phyloP scores from a whole-genome alignment of 2,888 invertebrate genomes.

The Theodoxus fluviatilis region DNA sequence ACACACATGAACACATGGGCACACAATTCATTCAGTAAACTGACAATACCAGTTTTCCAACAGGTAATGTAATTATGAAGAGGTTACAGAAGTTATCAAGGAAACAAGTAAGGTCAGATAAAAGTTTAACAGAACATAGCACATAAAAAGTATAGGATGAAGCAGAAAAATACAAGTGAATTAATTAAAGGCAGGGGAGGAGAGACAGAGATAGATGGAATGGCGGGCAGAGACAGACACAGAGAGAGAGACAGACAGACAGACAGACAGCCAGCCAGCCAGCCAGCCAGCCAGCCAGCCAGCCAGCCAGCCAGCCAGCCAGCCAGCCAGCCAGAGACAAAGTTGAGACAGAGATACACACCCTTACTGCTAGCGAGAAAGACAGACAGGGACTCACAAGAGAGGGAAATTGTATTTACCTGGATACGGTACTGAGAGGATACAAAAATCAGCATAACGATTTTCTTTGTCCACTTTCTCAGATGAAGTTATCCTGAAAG shows the following conservation, averaged over 20 bases:
- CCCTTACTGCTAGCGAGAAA: neutral
- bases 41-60: too few relatives aligned
- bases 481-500: constrained; percentile 78
- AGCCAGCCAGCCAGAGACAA: neutral
- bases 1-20: too few relatives aligned
- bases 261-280: neutral
- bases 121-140: too few relatives aligned
- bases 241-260: neutral
- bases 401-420: constrained; percentile 58
- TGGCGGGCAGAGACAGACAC: neutral
- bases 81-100: too few relatives aligned
- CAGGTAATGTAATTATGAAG: too few relatives aligned
- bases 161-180: neutral
- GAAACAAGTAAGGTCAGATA: too few relatives aligned
- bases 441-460: constrained; percentile 76
- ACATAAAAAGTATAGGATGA: neutral
- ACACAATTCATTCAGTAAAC: too few relatives aligned
- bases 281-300: neutral
- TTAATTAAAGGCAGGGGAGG: neutral
- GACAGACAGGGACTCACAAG: neutral
- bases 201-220: neutral
- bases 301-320: neutral
- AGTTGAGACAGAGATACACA: neutral
- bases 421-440: constrained; percentile 80
- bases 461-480: constrained; percentile 83